Percentiles rank a stretch among this genome's conserved stretches.
Conservation (phyloP, 2,797 vertebrate species). For the Peromyscus nudipes region DNA sequence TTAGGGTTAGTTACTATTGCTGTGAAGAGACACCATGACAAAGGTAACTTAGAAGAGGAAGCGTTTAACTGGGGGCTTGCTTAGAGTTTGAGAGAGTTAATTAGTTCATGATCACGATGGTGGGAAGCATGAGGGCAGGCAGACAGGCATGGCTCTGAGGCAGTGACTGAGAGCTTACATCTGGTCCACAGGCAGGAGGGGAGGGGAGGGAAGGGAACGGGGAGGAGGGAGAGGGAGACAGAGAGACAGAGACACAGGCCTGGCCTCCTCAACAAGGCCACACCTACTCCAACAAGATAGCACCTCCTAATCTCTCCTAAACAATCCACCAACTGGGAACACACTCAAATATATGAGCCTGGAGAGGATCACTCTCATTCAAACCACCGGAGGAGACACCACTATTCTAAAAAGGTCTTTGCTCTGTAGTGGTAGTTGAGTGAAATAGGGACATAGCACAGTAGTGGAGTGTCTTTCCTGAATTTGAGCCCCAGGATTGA, state of each 20-base stretch:
- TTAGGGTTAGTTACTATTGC: not conserved
- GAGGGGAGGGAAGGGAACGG: no score
- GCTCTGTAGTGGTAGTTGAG: not conserved
- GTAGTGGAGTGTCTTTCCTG: not conserved
- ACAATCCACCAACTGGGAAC: not conserved
- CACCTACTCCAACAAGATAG: not conserved
- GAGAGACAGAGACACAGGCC: not conserved
- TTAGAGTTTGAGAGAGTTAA: not conserved
- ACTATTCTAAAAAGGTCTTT: not conserved
- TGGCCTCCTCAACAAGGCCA: not conserved
- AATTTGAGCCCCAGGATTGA: not conserved
- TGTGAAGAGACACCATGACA: not conserved
- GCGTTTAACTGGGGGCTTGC: not conserved
- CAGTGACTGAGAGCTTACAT: not conserved
- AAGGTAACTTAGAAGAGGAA: not conserved
- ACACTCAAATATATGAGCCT: not conserved
- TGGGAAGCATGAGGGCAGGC: not conserved
- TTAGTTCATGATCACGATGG: not conserved
- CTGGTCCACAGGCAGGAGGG: not conserved
- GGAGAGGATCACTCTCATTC: not conserved
- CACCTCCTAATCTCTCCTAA: not conserved
- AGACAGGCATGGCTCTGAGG: not conserved
- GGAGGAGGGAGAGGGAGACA: not conserved
- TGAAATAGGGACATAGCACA: not conserved
- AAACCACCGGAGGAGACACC: not conserved